Evolutionary conservation across 2,797 vertebrate genomes (phyloP).

Genomic region (Phoebastria nigripes): DNA sequence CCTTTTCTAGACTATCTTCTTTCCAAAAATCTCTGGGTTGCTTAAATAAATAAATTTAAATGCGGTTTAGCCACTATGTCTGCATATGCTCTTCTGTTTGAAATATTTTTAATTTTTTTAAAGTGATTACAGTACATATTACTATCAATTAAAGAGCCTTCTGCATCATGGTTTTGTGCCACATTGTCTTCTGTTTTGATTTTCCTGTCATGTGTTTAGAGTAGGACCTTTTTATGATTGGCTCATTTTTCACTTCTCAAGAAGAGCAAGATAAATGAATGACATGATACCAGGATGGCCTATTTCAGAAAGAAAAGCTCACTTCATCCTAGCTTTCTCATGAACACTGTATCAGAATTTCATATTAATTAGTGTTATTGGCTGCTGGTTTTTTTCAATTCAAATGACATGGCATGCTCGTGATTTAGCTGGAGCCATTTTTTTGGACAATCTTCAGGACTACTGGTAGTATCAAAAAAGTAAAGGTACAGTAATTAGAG

Average conservation of each 20-base stretch:
- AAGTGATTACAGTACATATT: not conserved
- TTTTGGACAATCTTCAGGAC: not conserved
- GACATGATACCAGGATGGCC: not conserved
- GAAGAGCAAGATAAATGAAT: not conserved
- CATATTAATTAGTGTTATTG: not conserved
- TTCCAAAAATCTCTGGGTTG: not conserved
- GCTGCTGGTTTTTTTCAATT: not conserved
- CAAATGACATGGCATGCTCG: not conserved
- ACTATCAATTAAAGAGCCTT: not conserved
- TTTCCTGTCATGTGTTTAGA: not conserved
- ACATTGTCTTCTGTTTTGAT: not conserved
- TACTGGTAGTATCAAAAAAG: not conserved
- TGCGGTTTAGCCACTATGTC: not conserved
- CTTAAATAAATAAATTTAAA: not conserved
- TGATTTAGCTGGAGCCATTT: not conserved
- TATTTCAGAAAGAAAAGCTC: not conserved
- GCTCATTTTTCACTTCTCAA: not conserved
- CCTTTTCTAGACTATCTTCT: not conserved
- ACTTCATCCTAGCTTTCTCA: not conserved
- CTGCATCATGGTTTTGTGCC: not conserved
- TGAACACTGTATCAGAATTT: not conserved
- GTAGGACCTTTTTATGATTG: not conserved
- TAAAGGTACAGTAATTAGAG: not conserved
- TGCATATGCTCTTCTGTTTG: not conserved
- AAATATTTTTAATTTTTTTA: not conserved